Conservation (phyloP, 2,113 vertebrate species). For the Brevimyrus niger region DNA sequence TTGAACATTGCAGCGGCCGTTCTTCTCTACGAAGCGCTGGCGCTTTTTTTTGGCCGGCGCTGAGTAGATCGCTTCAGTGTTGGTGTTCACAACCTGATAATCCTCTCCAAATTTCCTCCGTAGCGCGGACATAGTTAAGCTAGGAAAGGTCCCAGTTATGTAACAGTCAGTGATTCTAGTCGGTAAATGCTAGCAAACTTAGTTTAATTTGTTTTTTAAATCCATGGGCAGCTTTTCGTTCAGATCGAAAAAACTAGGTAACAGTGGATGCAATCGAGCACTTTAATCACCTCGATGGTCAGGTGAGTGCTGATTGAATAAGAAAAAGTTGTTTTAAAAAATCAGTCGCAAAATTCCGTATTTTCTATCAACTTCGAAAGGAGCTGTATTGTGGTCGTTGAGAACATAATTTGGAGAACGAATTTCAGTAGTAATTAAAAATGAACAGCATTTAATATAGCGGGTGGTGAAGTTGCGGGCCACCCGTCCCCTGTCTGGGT, state of each 20-base stretch:
- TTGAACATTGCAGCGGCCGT: constrained; percentile 80
- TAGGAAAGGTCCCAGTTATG: background rate
- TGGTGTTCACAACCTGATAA: constrained; percentile 69
- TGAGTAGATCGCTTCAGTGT: constrained; percentile 44
- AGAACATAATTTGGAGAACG: background rate
- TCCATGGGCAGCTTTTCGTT: constrained; percentile 9
- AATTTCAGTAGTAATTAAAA: background rate
- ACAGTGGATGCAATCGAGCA: background rate
- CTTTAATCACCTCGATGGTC: background rate
- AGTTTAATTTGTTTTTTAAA: background rate
- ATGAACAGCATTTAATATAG: background rate
- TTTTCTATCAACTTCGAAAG: background rate
- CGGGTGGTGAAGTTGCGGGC: background rate
- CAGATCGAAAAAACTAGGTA: background rate
- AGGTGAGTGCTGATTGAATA: background rate
- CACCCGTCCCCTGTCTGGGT: background rate
- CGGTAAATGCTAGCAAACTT: background rate
- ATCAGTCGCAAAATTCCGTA: background rate
- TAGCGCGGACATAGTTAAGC: constrained; percentile 59
- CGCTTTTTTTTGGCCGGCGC: constrained; percentile 66
- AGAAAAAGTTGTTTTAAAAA: background rate
- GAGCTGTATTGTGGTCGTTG: background rate
- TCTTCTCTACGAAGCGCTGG: constrained; percentile 82
- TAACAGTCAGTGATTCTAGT: background rate
- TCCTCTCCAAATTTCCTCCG: constrained; percentile 75